Conservation (phyloP, 2,113 vertebrate genomes). For the Laticauda colubrina region DNA sequence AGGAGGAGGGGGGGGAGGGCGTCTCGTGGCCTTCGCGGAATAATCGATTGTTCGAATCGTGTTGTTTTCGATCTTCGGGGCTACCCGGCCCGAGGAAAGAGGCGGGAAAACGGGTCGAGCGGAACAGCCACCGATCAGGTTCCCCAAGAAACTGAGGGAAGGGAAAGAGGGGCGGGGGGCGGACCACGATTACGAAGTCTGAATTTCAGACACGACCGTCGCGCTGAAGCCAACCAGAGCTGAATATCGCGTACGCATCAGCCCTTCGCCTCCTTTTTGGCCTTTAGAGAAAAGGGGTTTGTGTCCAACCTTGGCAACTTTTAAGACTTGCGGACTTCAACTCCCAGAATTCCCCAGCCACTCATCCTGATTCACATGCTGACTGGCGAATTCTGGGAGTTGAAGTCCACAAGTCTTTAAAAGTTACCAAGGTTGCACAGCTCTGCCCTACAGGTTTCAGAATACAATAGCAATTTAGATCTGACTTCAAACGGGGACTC, state of each 20-base stretch:
- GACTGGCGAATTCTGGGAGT: not conserved
- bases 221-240: not conserved
- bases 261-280: not conserved
- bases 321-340: not conserved
- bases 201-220: not conserved
- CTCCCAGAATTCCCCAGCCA: not conserved
- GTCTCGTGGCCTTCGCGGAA: not conserved
- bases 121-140: not conserved
- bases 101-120: not conserved
- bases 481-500: not conserved
- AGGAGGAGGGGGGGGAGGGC: fast-evolving
- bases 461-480: not conserved
- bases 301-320: not conserved
- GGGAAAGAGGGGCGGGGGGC: not conserved
- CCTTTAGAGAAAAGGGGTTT: not conserved
- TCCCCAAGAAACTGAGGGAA: not conserved
- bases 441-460: not conserved
- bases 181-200: not conserved
- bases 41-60: not conserved
- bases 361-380: not conserved
- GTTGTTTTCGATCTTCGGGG: not conserved
- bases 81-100: not conserved
- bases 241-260: not conserved
- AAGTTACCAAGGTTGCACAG: not conserved
- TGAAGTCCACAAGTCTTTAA: not conserved